Percentiles rank a stretch among this genome's conserved stretches.
Conservation (phyloP, 1,140 invertebrate genomes). For the Meloidogyne chitwoodi region DNA sequence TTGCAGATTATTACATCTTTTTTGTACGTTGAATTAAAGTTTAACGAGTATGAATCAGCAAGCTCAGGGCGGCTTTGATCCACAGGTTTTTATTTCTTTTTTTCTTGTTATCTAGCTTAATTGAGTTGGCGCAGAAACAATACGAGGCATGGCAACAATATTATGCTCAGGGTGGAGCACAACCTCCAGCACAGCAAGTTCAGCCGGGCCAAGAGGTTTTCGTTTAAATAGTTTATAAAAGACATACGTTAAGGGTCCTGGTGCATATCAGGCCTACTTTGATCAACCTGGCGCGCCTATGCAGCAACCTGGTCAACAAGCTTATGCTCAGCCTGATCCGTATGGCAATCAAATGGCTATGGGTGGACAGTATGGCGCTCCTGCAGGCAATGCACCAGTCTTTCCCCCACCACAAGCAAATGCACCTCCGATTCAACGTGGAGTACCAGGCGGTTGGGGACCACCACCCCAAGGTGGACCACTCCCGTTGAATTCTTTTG, state of each 20-base stretch:
- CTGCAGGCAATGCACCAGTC: slow-evolving; percentile 13
- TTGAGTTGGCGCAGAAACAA: slow-evolving; percentile 24
- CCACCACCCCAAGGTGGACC: slow-evolving; percentile 4
- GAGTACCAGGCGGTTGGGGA: not conserved
- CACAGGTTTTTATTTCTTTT: slow-evolving; percentile 5
- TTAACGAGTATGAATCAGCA: not conserved
- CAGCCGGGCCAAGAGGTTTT: slow-evolving; percentile 15
- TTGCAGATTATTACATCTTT: not conserved
- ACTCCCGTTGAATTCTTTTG: slow-evolving; percentile 11
- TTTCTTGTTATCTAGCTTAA: not conserved
- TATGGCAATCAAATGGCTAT: not conserved
- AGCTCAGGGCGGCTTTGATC: slow-evolving; percentile 5
- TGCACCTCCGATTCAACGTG: not conserved
- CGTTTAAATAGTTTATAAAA: not conserved
- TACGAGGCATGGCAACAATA: slow-evolving; percentile 23
- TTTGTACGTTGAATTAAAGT: too few species aligned
- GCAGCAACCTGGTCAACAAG: not conserved
- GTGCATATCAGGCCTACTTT: slow-evolving; percentile 11
- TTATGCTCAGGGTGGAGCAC: slow-evolving; percentile 3
- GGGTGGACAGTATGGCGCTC: not conserved
- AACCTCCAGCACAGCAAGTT: slow-evolving; percentile 6
- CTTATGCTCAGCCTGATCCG: not conserved
- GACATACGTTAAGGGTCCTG: not conserved
- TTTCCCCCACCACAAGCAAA: slow-evolving; percentile 11
- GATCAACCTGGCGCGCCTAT: slow-evolving; percentile 6